Percentiles rank a stretch among this genome's conserved stretches.
phyloP scores from a whole-genome alignment of 2,888 invertebrate genomes.

The Agrotis ipsilon region DNA sequence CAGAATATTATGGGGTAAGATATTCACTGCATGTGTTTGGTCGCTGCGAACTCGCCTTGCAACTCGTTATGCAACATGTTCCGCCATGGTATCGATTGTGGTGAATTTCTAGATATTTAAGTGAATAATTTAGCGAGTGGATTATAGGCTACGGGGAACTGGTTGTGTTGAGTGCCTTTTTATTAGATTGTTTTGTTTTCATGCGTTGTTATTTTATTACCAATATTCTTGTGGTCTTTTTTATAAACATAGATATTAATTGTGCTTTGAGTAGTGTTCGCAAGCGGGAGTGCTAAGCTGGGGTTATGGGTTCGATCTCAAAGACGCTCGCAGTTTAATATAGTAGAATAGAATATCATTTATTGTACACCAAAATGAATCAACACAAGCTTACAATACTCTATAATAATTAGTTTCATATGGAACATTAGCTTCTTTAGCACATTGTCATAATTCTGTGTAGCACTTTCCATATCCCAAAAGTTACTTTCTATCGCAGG shows the following conservation, averaged over 20 bases:
- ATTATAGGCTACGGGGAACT: slow-evolving; percentile 19
- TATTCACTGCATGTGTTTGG: slow-evolving; percentile 80
- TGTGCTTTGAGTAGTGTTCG: neutral
- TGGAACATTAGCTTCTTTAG: too few relatives aligned
- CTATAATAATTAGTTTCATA: too few relatives aligned
- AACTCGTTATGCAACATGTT: slow-evolving; percentile 44
- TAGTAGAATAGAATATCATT: too few relatives aligned
- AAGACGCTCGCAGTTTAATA: neutral
- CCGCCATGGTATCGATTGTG: slow-evolving; percentile 55
- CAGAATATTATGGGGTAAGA: slow-evolving; percentile 72
- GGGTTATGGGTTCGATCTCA: neutral
- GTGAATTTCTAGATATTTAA: slow-evolving; percentile 52
- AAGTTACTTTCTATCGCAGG: too few relatives aligned
- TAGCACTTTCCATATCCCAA: too few relatives aligned
- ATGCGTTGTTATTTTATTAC: neutral
- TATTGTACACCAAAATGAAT: too few relatives aligned
- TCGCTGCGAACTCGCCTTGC: slow-evolving; percentile 38
- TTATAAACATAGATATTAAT: too few relatives aligned
- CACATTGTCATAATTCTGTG: too few relatives aligned
- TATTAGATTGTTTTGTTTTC: slow-evolving; percentile 2
- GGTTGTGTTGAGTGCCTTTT: neutral
- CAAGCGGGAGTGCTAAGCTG: neutral
- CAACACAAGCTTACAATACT: too few relatives aligned
- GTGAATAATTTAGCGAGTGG: slow-evolving; percentile 58
- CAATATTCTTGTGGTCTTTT: too few relatives aligned